These are phyloP conservation scores for Atrichornis clamosus DNA, from an alignment of 2,113 vertebrate genomes.

Conservation along the genomic window DNA sequence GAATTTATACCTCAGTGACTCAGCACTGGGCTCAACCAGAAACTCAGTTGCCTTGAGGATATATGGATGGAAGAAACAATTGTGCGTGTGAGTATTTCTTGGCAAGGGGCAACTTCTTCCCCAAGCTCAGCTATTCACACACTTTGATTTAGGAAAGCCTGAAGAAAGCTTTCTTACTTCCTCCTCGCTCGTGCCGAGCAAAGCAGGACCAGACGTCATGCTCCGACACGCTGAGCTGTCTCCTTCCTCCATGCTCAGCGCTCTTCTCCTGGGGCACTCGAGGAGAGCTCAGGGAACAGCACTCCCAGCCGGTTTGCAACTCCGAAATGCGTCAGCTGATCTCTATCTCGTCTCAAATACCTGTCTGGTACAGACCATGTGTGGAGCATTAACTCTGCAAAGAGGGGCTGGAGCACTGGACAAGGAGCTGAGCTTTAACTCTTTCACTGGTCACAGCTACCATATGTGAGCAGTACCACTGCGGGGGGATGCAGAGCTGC, in stretches of 20 bases:
- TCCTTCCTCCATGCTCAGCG: neutral
- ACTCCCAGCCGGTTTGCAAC: neutral
- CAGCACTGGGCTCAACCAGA: conserved; percentile 24
- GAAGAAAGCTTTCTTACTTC: conserved; percentile 17
- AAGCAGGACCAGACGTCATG: neutral
- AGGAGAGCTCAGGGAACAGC: neutral
- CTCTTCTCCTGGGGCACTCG: neutral
- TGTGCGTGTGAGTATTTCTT: neutral
- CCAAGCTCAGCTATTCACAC: neutral
- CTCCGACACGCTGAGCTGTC: neutral
- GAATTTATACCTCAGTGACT: conserved; percentile 46
- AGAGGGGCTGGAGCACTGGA: neutral
- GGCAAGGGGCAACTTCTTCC: conserved; percentile 12
- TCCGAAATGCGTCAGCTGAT: neutral
- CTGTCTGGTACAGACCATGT: neutral
- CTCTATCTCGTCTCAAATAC: conserved; percentile 3
- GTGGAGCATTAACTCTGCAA: neutral
- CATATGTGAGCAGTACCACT: neutral
- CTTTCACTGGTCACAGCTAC: neutral
- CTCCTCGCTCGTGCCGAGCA: neutral
- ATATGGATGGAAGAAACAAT: neutral
- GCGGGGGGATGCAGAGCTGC: neutral
- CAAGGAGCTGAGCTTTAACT: neutral
- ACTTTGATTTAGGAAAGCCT: conserved; percentile 13
- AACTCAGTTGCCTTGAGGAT: neutral